Base-by-base conservation (phyloP, 1,140 invertebrate species). In the Meteorus sp. region DNA sequence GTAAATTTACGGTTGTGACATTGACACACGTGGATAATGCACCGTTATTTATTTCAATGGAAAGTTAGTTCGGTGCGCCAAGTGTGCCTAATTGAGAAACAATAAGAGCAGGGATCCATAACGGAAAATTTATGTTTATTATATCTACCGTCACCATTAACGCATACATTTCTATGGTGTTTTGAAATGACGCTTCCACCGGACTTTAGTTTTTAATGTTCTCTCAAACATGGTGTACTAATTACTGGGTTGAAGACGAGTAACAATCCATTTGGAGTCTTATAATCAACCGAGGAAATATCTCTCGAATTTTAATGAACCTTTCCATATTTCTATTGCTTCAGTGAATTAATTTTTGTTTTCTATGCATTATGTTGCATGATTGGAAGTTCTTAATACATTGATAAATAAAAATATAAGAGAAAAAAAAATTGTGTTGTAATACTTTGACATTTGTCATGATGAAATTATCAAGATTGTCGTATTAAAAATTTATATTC, bases 31-130 rank as follows among this genome's bases (percentile, higher is more conserved):
- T 23, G 45, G 13, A 1, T 27, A 31, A 29, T 25, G 15, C 39
- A 54, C 58, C 58, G 58, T 59, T 54, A 48, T n/a, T n/a, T n/a
- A n/a, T n/a, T n/a, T n/a, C n/a, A n/a, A n/a, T n/a, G n/a, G 23
- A 6, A 15, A 43, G 48, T 59, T 54, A 54, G 51, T 45, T 54
- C 47, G 45, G 47, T 27, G 58, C 41, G 51, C 27, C 15, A 47
- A 53, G 50, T 66, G 64, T 65, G 54, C 59, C 68, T 64, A 70
- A 67, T 67, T 62, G 61, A 56, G 63, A 67, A 70, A 67, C 65
- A 70, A 70, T 67, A 67, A 66, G 29, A 3, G 44, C 19, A 39
- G 55, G 22, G 51, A 23, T 25, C 27, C 8, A 2, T 47, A 47
- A 60, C 43, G 52, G 50, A 47, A 56, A 56, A 39, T 37, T n/a